Base-by-base conservation (phyloP, 1,140 invertebrate species). In the Cotesia vestalis region DNA sequence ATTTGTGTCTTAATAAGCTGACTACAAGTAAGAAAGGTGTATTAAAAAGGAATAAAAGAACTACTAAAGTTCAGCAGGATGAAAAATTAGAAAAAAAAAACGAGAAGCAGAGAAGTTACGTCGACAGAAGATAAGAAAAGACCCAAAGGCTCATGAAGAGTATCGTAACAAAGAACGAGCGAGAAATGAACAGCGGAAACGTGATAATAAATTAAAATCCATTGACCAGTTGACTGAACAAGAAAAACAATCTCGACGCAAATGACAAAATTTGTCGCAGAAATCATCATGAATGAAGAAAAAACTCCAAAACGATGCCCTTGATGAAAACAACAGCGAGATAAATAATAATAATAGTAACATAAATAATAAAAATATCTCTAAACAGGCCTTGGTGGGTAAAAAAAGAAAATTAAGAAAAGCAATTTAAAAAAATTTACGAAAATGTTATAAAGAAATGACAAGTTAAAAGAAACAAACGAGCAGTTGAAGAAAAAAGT, bases 11-110 rank as follows among this genome's bases (percentile, higher is more conserved):
- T 17, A 40, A 40, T 40, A 40, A 12, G 53, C 12, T 55, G 8
- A 9, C 1, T 55, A 55, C 53, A 55, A 55, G 11, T 55, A 55
- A 14, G 12, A 17, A 55, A 55, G 4, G 53, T 55, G 12, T 55
- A 55, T 55, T 12, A 4, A 17, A 12, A 55, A 3, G n/a, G 12
- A 55, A 12, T 1, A 17, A 55, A 55, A 55, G n/a, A 55, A 4
- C 12, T 55, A 55, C 53, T 55, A 6, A 55, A 55, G 53, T 55
- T 55, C 53, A 55, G 53, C 53, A 17, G 14, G 53, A 55, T 53
- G 3, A 34, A 66, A 57, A 55, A 55, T 36, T 55, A 68, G 38
- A 46, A 46, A 71, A 71, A 71, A 57, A 51, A 70, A 68, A 17
- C 17, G 60, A 73, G 20, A 73, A 62, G 64, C 64, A 46, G 27